phyloP scores from a whole-genome alignment of 64 coral and sea anemone species.

The Montipora capricornis region DNA sequence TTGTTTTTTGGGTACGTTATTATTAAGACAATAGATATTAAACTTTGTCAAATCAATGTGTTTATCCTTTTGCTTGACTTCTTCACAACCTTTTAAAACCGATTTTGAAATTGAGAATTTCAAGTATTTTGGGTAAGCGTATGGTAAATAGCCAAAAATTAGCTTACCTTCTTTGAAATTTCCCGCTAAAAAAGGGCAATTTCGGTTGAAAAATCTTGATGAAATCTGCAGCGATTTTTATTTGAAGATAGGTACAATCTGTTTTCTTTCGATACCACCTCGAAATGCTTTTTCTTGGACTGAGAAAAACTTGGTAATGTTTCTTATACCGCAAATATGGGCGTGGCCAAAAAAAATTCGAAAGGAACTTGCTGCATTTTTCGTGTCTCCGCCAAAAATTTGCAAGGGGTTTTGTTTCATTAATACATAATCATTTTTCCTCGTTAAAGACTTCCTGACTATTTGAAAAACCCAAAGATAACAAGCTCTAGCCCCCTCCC shows the following conservation, averaged over 20 bases:
- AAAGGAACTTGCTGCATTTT: background rate
- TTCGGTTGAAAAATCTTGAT: background rate
- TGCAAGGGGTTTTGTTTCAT: background rate
- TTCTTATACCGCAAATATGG: background rate
- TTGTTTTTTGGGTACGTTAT: background rate
- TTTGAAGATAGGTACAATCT: background rate
- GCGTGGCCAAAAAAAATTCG: background rate
- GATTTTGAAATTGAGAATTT: background rate
- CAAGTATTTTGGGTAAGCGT: background rate
- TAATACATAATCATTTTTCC: background rate
- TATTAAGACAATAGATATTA: slow-evolving; percentile 30
- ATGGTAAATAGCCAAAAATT: background rate
- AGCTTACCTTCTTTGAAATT: background rate
- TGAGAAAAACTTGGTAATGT: slow-evolving; percentile 1
- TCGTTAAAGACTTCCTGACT: background rate
- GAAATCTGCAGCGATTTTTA: background rate
- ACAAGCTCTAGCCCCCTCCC: background rate
- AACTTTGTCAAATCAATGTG: slow-evolving; percentile 7
- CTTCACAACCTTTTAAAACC: background rate
- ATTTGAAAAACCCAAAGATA: background rate
- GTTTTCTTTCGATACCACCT: slow-evolving; percentile 3
- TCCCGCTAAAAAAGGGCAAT: background rate
- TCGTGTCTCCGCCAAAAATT: slow-evolving; percentile 2
- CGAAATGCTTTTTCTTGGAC: background rate
- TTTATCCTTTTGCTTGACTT: slow-evolving; percentile 1